phyloP scores from a whole-genome alignment of 2,888 invertebrate species.

The Trissoscelio sp. region DNA sequence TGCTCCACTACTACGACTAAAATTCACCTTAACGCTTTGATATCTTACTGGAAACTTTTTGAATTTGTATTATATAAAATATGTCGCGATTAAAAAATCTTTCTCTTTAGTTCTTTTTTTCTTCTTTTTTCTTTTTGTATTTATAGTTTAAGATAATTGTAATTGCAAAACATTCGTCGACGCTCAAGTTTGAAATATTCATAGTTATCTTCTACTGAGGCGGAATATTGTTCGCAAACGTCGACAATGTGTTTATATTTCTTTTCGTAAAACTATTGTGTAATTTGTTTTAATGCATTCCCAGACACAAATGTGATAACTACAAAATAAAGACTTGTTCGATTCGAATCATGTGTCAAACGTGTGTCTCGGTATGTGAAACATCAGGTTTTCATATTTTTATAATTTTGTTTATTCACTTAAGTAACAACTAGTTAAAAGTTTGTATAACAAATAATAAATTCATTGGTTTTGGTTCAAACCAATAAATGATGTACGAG shows the following conservation, averaged over 20 bases:
- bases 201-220: not conserved
- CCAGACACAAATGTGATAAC: constrained; percentile 23
- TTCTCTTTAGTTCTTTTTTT: not conserved
- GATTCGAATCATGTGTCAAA: constrained; percentile 26
- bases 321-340: constrained; percentile 28
- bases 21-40: constrained; percentile 32
- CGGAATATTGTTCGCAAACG: not conserved
- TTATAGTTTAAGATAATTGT: constrained; percentile 9
- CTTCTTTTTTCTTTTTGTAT: constrained; percentile 7
- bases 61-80: constrained; percentile 50
- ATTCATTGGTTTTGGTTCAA: constrained; percentile 42
- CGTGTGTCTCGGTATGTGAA: constrained; percentile 25
- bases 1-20: constrained; percentile 46
- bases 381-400: constrained; percentile 48
- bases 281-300: constrained; percentile 34
- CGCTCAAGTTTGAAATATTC: not conserved
- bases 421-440: constrained; percentile 58
- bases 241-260: not conserved
- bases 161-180: constrained; percentile 19
- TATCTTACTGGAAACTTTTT: constrained; percentile 31
- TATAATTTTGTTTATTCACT: constrained; percentile 1
- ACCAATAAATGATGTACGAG: constrained; percentile 55
- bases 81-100: constrained; percentile 52
- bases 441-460: constrained; percentile 67
- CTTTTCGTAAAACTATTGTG: not conserved